Evolutionary conservation across 2,888 invertebrate species (phyloP).

Genomic region (Arctia plantaginis): DNA sequence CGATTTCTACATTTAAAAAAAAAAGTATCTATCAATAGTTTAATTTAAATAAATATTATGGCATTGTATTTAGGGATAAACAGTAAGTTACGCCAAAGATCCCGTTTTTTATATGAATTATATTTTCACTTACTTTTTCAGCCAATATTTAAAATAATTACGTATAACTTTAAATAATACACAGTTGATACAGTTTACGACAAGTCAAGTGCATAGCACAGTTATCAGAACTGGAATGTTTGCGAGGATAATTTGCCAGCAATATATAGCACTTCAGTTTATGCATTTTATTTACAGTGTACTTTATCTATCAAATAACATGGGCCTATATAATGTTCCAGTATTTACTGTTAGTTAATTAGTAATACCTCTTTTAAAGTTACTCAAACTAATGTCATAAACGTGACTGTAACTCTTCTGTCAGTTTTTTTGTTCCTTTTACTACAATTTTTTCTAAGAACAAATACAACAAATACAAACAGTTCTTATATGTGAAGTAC

Average conservation of each 20-base stretch:
- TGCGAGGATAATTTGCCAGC: conserved; percentile 22
- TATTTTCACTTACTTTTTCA: conserved; percentile 4
- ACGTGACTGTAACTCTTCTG: too few species aligned
- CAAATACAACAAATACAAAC: too few species aligned
- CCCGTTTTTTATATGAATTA: neutral
- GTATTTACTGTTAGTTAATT: neutral
- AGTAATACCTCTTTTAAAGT: too few species aligned
- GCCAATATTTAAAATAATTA: neutral
- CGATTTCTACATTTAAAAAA: too few species aligned
- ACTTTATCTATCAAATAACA: conserved; percentile 6
- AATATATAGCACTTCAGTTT: conserved; percentile 41
- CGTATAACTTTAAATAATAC: neutral
- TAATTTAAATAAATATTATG: too few species aligned
- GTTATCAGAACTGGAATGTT: conserved; percentile 35
- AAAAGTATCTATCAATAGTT: too few species aligned
- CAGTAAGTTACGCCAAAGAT: neutral
- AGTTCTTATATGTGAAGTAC: too few species aligned
- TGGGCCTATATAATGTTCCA: neutral
- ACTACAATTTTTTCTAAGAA: too few species aligned
- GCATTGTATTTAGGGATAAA: too few species aligned
- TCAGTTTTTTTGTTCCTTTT: too few species aligned
- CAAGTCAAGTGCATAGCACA: conserved; percentile 23
- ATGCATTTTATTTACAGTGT: conserved; percentile 7
- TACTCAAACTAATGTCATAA: too few species aligned
- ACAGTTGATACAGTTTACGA: conserved; percentile 19